Evolutionary conservation across 2,113 vertebrate species (phyloP).

Genomic region (Sylvilagus bachmani): DNA sequence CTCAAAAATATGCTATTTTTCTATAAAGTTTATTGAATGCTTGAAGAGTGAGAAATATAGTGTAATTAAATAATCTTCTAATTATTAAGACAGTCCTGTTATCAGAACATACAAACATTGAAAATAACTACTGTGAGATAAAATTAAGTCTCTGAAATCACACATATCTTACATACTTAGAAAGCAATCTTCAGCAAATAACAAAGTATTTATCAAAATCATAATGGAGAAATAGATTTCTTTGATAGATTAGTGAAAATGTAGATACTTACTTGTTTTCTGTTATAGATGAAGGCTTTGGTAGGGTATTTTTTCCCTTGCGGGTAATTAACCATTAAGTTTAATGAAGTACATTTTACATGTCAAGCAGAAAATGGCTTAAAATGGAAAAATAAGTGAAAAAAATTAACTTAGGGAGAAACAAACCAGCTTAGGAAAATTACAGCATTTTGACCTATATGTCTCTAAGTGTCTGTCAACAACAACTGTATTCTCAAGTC

Average conservation of each 20-base stretch:
- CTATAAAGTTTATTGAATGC: constrained; percentile 25
- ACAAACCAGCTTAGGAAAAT: constrained; percentile 35
- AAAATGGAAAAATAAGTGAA: constrained; percentile 1
- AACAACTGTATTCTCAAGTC: not conserved
- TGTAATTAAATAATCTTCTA: constrained; percentile 51
- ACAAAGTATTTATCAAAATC: constrained; percentile 21
- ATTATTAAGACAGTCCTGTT: constrained; percentile 46
- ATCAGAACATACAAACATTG: constrained; percentile 38
- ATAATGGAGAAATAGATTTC: constrained; percentile 21
- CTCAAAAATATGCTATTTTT: constrained; percentile 30
- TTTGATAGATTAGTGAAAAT: constrained; percentile 57
- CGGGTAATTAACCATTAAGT: constrained; percentile 44
- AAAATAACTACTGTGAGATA: not conserved
- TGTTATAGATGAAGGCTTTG: not conserved
- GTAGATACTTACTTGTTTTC: constrained; percentile 25
- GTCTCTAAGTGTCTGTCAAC: not conserved
- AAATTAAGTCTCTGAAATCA: constrained; percentile 47
- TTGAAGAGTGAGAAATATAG: constrained; percentile 24
- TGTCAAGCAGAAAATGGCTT: constrained; percentile 50
- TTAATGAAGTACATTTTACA: constrained; percentile 49
- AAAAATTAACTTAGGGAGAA: not conserved
- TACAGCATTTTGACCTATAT: not conserved
- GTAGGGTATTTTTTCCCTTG: not conserved
- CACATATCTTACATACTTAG: constrained; percentile 21
- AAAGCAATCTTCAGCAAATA: constrained; percentile 59